Conservation (phyloP, 2,888 invertebrate genomes). For the Tortrix viridana region DNA sequence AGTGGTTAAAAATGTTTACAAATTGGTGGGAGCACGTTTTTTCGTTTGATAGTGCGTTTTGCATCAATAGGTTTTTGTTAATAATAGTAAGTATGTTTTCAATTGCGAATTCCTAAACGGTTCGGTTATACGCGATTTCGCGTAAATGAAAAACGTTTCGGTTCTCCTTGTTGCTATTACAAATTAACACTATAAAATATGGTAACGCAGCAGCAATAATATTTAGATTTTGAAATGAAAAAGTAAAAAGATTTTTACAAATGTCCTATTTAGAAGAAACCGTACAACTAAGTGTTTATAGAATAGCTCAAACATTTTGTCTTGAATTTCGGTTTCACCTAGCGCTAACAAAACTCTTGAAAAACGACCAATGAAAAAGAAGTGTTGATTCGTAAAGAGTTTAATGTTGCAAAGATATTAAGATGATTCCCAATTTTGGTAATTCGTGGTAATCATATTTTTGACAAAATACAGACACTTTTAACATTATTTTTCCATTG, state of each 20-base stretch:
- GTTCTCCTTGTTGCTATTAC: not conserved
- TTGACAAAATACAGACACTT: too few relatives aligned
- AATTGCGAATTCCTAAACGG: conserved; percentile 1
- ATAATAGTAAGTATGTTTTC: conserved; percentile 33
- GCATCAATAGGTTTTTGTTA: conserved; percentile 35
- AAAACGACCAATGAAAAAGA: not conserved
- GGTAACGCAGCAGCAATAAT: too few relatives aligned
- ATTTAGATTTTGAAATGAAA: too few relatives aligned
- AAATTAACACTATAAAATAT: too few relatives aligned
- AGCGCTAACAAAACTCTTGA: not conserved
- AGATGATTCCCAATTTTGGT: not conserved
- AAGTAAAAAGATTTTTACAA: too few relatives aligned
- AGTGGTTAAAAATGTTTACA: conserved; percentile 16
- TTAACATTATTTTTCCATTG: too few relatives aligned
- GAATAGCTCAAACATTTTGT: too few relatives aligned
- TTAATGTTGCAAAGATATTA: not conserved
- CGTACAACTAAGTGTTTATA: too few relatives aligned
- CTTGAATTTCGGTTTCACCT: too few relatives aligned
- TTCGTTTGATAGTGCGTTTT: conserved; percentile 15
- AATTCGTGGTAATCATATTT: not conserved
- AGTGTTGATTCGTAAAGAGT: not conserved
- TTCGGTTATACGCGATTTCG: too few relatives aligned
- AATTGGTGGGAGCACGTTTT: conserved; percentile 33
- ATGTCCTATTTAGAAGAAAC: too few relatives aligned
- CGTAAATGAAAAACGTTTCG: conserved; percentile 11